A percentile compares a stretch with the other conserved stretches of the same genome.
These are phyloP conservation scores for Siniperca undulata DNA, from an alignment of 2,797 vertebrate genomes.

Conservation along the genomic window DNA sequence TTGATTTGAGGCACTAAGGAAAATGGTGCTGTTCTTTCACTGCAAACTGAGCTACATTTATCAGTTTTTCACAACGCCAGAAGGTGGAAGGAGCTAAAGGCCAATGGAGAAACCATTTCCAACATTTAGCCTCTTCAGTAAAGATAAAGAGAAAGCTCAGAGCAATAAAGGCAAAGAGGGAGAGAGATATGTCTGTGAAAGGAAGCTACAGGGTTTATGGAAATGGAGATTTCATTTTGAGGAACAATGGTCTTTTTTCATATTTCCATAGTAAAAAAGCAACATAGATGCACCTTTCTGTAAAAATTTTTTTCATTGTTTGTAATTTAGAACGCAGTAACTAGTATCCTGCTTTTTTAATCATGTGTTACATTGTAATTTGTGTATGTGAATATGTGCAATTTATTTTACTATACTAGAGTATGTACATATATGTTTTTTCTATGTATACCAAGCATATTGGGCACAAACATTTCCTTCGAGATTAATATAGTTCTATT, in stretches of 20 bases:
- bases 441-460: not conserved
- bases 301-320: not conserved
- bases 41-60: slow-evolving; percentile 44
- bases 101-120: slow-evolving; percentile 11
- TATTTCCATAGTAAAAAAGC: not conserved
- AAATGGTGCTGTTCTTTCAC: slow-evolving; percentile 20
- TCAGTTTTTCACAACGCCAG: slow-evolving; percentile 7
- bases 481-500: not conserved
- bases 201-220: not conserved
- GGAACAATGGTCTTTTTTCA: not conserved
- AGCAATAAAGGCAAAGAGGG: not conserved
- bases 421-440: not conserved
- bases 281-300: too few species aligned
- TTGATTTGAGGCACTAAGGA: slow-evolving; percentile 28
- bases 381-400: not conserved
- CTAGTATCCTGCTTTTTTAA: not conserved
- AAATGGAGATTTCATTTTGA: not conserved
- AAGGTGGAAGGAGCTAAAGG: slow-evolving; percentile 24
- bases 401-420: not conserved
- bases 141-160: not conserved
- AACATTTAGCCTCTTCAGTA: slow-evolving; percentile 28
- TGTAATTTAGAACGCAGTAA: not conserved
- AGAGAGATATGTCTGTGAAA: not conserved
- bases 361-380: not conserved
- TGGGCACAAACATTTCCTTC: not conserved